Percentiles rank a stretch among this genome's conserved stretches.
Conservation (phyloP, 2,797 vertebrate species). For the Xenops minutus region DNA sequence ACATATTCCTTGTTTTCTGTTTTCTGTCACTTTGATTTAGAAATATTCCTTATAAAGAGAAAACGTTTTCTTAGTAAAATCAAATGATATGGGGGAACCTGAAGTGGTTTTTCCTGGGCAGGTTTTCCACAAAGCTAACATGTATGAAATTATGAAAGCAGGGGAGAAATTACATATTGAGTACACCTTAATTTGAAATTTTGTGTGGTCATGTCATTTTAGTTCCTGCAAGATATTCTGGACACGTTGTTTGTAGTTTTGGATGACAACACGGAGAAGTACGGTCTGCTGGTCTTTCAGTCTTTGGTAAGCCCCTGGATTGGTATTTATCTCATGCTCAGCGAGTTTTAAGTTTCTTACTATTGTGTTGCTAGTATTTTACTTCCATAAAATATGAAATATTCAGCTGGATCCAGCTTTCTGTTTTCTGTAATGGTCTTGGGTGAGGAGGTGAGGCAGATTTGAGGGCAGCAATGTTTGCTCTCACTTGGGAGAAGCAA, state of each 20-base stretch:
- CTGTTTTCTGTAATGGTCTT: neutral
- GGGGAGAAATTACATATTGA: neutral
- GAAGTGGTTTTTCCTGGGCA: neutral
- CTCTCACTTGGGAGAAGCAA: neutral
- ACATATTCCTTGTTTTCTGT: neutral
- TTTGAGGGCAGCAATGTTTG: neutral
- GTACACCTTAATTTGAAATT: neutral
- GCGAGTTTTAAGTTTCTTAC: neutral
- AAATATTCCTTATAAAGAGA: neutral
- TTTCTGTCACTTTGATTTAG: neutral
- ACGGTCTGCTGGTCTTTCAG: conserved; percentile 96
- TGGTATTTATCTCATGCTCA: neutral
- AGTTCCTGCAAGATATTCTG: conserved; percentile 98
- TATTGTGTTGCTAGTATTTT: neutral
- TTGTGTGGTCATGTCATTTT: conserved; percentile 53
- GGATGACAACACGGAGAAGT: conserved; percentile 99
- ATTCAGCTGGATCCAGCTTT: neutral
- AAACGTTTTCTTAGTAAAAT: neutral
- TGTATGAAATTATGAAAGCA: neutral
- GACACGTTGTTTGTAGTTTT: conserved; percentile 97
- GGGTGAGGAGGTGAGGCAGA: neutral
- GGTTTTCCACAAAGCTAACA: neutral
- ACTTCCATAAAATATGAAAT: neutral
- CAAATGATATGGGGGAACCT: neutral
- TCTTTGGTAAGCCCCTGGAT: conserved; percentile 86